These are phyloP conservation scores for Carterocephalus palaemon DNA, from an alignment of 2,888 invertebrate species.

Conservation along the genomic window DNA sequence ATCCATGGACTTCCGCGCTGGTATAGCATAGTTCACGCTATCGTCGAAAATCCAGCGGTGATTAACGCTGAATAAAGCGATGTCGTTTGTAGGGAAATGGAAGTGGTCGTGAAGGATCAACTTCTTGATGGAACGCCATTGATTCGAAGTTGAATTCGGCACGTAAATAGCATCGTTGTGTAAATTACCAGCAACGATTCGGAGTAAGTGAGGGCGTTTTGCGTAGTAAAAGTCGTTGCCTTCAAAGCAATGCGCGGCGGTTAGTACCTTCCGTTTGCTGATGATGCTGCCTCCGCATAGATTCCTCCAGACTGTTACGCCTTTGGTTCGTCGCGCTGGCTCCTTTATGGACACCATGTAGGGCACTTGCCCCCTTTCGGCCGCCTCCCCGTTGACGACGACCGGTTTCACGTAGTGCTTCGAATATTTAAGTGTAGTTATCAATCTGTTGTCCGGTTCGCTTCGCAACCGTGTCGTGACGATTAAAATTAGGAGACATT, in stretches of 20 bases:
- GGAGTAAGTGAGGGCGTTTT: conserved; percentile 35
- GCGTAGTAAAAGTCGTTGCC: conserved; percentile 41
- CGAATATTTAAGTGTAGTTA: conserved; percentile 53
- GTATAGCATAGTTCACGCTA: conserved; percentile 36
- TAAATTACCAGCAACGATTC: conserved; percentile 49
- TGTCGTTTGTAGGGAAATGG: conserved; percentile 46
- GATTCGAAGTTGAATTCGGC: conserved; percentile 38
- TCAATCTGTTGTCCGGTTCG: conserved; percentile 42
- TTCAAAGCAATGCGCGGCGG: conserved; percentile 67
- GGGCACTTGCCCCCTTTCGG: conserved; percentile 41
- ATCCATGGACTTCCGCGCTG: conserved; percentile 37
- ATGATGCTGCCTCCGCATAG: conserved; percentile 62
- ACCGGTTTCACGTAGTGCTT: conserved; percentile 41
- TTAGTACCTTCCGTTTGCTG: conserved; percentile 39
- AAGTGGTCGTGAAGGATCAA: conserved; percentile 36
- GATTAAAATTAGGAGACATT: conserved; percentile 25
- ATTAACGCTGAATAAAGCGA: conserved; percentile 44
- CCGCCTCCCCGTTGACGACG: conserved; percentile 49
- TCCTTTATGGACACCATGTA: conserved; percentile 59
- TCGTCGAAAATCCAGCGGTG: conserved; percentile 37
- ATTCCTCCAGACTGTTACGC: conserved; percentile 43
- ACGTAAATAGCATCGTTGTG: conserved; percentile 38
- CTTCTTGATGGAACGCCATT: conserved; percentile 37
- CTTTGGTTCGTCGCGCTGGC: conserved; percentile 25
- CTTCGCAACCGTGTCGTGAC: conserved; percentile 23